Conservation (phyloP, 1,140 invertebrate species). For the Parasteatoda tepidariorum region DNA sequence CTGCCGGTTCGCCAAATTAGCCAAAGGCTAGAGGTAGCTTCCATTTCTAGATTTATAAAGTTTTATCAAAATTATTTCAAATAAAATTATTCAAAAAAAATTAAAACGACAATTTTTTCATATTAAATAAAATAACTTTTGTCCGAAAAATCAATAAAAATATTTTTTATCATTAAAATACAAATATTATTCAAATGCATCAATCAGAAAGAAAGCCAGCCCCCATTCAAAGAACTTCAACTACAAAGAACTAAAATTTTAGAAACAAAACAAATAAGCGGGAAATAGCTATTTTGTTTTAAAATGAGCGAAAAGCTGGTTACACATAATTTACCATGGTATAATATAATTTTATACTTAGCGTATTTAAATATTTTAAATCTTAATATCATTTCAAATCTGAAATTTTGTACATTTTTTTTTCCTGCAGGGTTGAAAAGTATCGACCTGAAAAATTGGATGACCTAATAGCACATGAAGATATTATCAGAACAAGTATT, state of each 20-base stretch:
- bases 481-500: conserved; percentile 96
- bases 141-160: no score
- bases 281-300: neutral
- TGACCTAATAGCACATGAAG: conserved; percentile 96
- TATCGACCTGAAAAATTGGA: conserved; percentile 91
- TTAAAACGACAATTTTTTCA: no score
- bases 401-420: conserved; percentile 44
- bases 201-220: neutral
- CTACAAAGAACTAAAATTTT: neutral
- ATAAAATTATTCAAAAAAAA: no score
- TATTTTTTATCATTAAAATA: no score
- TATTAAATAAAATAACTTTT: no score
- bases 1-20: no score
- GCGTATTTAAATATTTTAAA: neutral
- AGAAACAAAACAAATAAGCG: neutral
- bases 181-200: no score
- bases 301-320: conserved; percentile 30
- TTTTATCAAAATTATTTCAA: no score
- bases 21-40: no score
- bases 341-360: conserved; percentile 2
- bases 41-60: no score
- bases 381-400: neutral
- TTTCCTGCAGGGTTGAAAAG: conserved; percentile 91
- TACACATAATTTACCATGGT: conserved; percentile 59
- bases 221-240: neutral